Conservation (phyloP, 2,888 invertebrate genomes). For the Philaethria dido region DNA sequence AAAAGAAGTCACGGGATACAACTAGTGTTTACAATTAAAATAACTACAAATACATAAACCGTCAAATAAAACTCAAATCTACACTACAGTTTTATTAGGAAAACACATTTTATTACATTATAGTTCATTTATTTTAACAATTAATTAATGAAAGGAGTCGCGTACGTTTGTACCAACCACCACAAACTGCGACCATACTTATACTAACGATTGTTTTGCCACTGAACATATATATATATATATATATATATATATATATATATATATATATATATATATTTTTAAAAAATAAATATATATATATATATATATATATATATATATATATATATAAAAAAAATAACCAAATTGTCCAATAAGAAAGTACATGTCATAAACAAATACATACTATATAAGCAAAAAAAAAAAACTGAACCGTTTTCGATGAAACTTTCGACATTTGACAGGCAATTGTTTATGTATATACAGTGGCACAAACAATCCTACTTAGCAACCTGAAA, state of each 20-base stretch:
- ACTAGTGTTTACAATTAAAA: no score
- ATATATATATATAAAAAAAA: no score
- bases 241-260: not conserved
- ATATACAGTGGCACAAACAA: constrained; percentile 1
- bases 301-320: no score
- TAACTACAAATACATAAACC: not conserved
- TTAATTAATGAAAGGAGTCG: constrained; percentile 61
- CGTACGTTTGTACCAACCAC: constrained; percentile 68
- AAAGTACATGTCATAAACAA: not conserved
- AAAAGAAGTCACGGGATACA: no score
- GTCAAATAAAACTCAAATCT: constrained; percentile 63
- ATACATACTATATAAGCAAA: not conserved
- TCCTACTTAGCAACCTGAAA: constrained; percentile 5
- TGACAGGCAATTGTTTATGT: not conserved
- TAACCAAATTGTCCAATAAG: not conserved
- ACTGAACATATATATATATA: not conserved
- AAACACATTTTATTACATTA: constrained; percentile 75
- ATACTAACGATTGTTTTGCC: constrained; percentile 11
- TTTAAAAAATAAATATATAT: no score
- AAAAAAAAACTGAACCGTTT: not conserved
- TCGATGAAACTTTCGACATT: not conserved
- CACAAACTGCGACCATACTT: constrained; percentile 13
- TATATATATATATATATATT: not conserved
- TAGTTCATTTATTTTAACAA: constrained; percentile 76
- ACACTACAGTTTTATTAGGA: constrained; percentile 78